These are phyloP conservation scores for Meloidogyne exigua DNA, from an alignment of 1,140 invertebrate genomes.

Conservation along the genomic window DNA sequence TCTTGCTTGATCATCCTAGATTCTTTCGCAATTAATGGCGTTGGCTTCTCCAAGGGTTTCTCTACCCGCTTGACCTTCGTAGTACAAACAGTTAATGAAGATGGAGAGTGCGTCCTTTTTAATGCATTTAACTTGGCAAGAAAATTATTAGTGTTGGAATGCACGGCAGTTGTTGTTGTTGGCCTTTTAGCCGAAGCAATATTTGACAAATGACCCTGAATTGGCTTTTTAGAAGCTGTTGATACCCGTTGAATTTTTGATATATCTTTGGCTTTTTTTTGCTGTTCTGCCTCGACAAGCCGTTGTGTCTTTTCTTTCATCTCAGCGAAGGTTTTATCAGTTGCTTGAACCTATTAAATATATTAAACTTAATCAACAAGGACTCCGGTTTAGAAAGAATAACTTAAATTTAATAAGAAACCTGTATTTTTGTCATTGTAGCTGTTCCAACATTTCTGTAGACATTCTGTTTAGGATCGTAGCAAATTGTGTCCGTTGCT, in stretches of 20 bases:
- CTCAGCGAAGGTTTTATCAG: conserved; percentile 41
- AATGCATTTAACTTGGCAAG: conserved; percentile 17
- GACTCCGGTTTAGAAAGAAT: no score
- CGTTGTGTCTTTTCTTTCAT: conserved; percentile 45
- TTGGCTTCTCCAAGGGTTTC: not conserved
- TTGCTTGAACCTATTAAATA: conserved; percentile 39
- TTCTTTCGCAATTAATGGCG: not conserved
- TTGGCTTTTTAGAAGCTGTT: not conserved
- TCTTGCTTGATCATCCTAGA: not conserved
- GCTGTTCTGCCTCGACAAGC: conserved; percentile 40
- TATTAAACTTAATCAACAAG: no score
- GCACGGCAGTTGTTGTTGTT: not conserved
- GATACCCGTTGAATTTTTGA: conserved; percentile 9
- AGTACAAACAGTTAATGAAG: not conserved
- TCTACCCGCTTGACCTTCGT: not conserved
- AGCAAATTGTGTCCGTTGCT: conserved; percentile 24
- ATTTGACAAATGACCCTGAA: not conserved
- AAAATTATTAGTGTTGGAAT: not conserved
- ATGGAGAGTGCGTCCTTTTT: conserved; percentile 13
- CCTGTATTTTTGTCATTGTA: conserved; percentile 21
- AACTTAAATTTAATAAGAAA: not conserved
- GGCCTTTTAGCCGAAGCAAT: not conserved
- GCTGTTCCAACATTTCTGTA: conserved; percentile 30
- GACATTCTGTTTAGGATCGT: conserved; percentile 19
- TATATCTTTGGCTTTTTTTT: conserved; percentile 40